Percentiles rank a stretch among this genome's conserved stretches.
Evolutionary conservation across 2,888 invertebrate genomes (phyloP).

Genomic region (Leucophenga maculata): DNA sequence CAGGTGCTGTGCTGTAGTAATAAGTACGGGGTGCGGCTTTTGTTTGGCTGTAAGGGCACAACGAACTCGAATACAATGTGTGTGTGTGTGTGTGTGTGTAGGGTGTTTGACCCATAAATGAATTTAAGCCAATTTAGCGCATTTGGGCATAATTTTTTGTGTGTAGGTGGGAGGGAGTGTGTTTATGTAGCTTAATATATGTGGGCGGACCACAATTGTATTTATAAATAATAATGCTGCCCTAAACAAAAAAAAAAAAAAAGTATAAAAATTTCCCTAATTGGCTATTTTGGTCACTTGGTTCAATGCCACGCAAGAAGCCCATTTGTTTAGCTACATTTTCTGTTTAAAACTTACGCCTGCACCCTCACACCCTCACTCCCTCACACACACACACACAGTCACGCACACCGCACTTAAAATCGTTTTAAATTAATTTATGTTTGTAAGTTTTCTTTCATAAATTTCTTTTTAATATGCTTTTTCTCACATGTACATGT

Average conservation of each 20-base stretch:
- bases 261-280: background rate
- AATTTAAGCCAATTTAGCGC: conserved; percentile 49
- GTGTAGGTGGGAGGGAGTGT: background rate
- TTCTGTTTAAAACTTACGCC: background rate
- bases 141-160: conserved; percentile 4
- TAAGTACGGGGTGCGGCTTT: background rate
- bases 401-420: too few relatives aligned
- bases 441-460: conserved; percentile 3
- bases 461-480: background rate
- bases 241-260: background rate
- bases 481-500: background rate
- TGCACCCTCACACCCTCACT: background rate
- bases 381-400: conserved; percentile 5
- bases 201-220: background rate
- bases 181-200: background rate
- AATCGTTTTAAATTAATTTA: conserved; percentile 10
- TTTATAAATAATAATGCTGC: too few relatives aligned
- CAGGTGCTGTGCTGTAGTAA: background rate
- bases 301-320: conserved; percentile 12
- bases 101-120: conserved; percentile 67
- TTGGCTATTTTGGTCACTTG: conserved; percentile 16
- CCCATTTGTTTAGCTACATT: background rate
- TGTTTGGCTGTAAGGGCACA: background rate
- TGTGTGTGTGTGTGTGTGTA: conserved; percentile 29
- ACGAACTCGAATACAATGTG: conserved; percentile 2